Conservation (phyloP, 2,888 invertebrate genomes). For the Caprella mutica region DNA sequence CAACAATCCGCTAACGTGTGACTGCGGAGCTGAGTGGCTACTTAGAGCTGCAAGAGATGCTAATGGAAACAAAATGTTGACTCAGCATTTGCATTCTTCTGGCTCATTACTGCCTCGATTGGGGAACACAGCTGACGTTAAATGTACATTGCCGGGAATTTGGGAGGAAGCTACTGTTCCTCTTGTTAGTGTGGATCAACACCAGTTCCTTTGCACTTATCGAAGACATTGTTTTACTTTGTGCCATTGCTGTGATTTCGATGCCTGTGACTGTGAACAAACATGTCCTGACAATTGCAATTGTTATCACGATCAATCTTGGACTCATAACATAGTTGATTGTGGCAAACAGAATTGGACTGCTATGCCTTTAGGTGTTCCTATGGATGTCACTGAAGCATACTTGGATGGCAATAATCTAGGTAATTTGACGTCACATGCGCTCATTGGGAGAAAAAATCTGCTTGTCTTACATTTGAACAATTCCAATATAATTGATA, state of each 20-base stretch:
- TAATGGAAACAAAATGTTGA: slow-evolving; percentile 7
- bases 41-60: slow-evolving; percentile 55
- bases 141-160: slow-evolving; percentile 30
- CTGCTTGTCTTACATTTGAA: slow-evolving; percentile 75
- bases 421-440: slow-evolving; percentile 71
- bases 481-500: slow-evolving; percentile 69
- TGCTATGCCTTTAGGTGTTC: slow-evolving; percentile 69
- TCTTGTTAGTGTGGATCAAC: slow-evolving; percentile 49
- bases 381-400: slow-evolving; percentile 91
- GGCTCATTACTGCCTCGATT: slow-evolving; percentile 24
- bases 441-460: slow-evolving; percentile 84
- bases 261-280: slow-evolving; percentile 95
- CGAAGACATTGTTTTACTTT: slow-evolving; percentile 85
- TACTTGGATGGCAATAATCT: slow-evolving; percentile 87
- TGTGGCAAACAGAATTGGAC: slow-evolving; percentile 71
- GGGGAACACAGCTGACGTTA: slow-evolving; percentile 23
- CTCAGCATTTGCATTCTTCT: slow-evolving; percentile 7
- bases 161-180: slow-evolving; percentile 30
- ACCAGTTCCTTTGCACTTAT: slow-evolving; percentile 84
- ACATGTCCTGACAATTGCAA: slow-evolving; percentile 87
- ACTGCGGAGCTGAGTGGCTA: slow-evolving; percentile 79
- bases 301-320: slow-evolving; percentile 86
- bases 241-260: slow-evolving; percentile 92
- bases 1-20: slow-evolving; percentile 70
- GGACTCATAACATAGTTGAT: slow-evolving; percentile 85